Conservation (phyloP, 2,797 vertebrate genomes). For the Tenualosa thibaudeaui region DNA sequence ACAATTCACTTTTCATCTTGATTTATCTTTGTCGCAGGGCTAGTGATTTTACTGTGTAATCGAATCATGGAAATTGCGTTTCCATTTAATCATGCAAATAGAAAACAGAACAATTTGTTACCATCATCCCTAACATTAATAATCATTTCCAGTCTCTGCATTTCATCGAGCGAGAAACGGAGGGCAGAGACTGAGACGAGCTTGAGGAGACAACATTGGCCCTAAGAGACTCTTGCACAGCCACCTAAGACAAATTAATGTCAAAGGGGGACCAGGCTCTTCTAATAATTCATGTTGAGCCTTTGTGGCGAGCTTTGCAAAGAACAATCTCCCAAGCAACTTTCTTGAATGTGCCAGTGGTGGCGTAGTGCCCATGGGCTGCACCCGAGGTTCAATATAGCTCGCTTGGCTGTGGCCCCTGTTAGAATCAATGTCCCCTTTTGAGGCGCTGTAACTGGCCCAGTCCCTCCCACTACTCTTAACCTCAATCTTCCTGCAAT, state of each 20-base stretch:
- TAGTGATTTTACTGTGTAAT: slow-evolving; percentile 18
- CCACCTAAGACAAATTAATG: slow-evolving; percentile 20
- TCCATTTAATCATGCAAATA: slow-evolving; percentile 26
- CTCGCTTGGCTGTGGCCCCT: neutral
- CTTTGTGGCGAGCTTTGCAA: slow-evolving; percentile 4
- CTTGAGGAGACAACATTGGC: neutral
- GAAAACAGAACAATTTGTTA: slow-evolving; percentile 26
- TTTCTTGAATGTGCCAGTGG: neutral
- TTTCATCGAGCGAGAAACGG: slow-evolving; percentile 6
- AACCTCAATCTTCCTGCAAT: slow-evolving; percentile 24
- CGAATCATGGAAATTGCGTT: slow-evolving; percentile 23
- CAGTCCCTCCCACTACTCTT: slow-evolving; percentile 17
- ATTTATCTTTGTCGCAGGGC: slow-evolving; percentile 12
- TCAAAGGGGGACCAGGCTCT: neutral
- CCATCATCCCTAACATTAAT: slow-evolving; percentile 15
- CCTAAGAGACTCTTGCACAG: neutral
- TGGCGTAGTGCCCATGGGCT: neutral
- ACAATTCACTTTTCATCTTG: slow-evolving; percentile 21
- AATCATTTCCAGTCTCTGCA: slow-evolving; percentile 16
- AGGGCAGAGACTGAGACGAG: neutral
- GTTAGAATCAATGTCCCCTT: slow-evolving; percentile 14
- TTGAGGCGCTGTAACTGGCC: neutral
- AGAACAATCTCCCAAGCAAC: slow-evolving; percentile 5
- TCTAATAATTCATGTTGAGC: neutral
- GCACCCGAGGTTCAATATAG: neutral